Conservation (phyloP, 92 coral and sea anemone genomes). For the Umimayanthus kanabou region DNA sequence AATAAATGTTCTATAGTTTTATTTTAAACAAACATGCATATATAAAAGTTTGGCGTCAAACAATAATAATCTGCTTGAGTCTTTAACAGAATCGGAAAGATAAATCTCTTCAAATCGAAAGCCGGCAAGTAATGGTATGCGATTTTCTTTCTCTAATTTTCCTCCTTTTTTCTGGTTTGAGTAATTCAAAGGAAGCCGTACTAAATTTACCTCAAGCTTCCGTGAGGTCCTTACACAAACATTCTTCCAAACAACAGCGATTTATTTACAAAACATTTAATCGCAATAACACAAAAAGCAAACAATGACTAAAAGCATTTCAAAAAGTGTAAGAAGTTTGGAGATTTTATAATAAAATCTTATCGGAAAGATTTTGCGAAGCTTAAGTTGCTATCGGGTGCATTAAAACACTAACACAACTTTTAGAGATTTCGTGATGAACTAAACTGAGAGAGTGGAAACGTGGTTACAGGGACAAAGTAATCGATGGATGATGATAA, state of each 20-base stretch:
- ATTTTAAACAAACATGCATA: too few species aligned
- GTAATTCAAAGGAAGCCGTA: too few species aligned
- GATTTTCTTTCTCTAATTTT: too few species aligned
- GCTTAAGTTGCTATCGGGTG: too few species aligned
- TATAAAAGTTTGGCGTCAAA: too few species aligned
- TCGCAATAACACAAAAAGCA: neutral
- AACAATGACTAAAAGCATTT: neutral
- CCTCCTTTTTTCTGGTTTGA: too few species aligned
- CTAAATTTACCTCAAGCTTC: neutral
- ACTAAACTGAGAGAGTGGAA: neutral
- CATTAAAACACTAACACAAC: neutral
- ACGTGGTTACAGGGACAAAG: neutral
- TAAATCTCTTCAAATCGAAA: too few species aligned
- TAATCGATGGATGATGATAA: neutral
- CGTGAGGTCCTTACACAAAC: neutral
- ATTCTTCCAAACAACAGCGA: neutral
- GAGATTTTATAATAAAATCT: neutral
- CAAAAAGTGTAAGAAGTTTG: neutral
- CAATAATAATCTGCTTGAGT: too few species aligned
- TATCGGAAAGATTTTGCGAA: neutral
- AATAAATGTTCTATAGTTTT: too few species aligned
- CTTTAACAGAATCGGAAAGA: too few species aligned
- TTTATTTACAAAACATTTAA: neutral
- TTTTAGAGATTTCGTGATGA: neutral
- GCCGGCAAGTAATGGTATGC: too few species aligned